Percentiles rank a stretch among this genome's conserved stretches.
These are phyloP conservation scores for Homalodisca vitripennis DNA, from an alignment of 1,140 invertebrate genomes.

Conservation along the genomic window DNA sequence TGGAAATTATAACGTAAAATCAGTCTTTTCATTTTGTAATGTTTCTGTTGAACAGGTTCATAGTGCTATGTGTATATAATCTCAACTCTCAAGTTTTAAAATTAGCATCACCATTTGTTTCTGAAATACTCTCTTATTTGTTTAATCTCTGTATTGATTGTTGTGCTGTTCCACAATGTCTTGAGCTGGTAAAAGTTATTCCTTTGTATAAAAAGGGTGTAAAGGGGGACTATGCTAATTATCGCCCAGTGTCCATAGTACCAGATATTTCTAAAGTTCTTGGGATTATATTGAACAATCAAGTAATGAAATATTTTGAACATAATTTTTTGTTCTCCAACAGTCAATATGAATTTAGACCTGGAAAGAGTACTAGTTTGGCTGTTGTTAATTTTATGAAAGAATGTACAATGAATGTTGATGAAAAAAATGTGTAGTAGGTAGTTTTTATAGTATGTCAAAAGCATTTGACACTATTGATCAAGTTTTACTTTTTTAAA, in stretches of 20 bases:
- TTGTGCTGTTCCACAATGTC: slow-evolving; percentile 1
- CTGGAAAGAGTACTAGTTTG: slow-evolving; percentile 8
- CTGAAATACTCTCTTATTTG: background rate
- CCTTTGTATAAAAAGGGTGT: background rate
- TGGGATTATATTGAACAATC: slow-evolving; percentile 1
- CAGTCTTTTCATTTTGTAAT: slow-evolving; percentile 2
- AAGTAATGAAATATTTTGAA: slow-evolving; percentile 15
- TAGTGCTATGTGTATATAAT: slow-evolving; percentile 1
- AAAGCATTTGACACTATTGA: slow-evolving; percentile 4
- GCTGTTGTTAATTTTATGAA: slow-evolving; percentile 9
- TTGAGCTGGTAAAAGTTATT: slow-evolving; percentile 6
- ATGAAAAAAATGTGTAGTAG: background rate
- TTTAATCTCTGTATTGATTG: slow-evolving; percentile 18
- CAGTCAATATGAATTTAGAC: slow-evolving; percentile 8
- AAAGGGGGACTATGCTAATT: slow-evolving; percentile 9
- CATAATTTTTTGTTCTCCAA: slow-evolving; percentile 1
- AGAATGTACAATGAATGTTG: background rate
- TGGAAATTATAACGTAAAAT: background rate
- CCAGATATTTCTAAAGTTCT: slow-evolving; percentile 15
- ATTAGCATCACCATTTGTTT: slow-evolving; percentile 9
- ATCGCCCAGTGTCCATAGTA: slow-evolving; percentile 11
- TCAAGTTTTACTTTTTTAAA: background rate
- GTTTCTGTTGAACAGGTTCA: background rate
- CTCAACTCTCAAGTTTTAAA: background rate
- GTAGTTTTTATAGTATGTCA: slow-evolving; percentile 12